Percentiles rank a stretch among this genome's conserved stretches.
These are phyloP conservation scores for Eptatretus burgeri DNA, from an alignment of 2,113 vertebrate species.

Conservation along the genomic window DNA sequence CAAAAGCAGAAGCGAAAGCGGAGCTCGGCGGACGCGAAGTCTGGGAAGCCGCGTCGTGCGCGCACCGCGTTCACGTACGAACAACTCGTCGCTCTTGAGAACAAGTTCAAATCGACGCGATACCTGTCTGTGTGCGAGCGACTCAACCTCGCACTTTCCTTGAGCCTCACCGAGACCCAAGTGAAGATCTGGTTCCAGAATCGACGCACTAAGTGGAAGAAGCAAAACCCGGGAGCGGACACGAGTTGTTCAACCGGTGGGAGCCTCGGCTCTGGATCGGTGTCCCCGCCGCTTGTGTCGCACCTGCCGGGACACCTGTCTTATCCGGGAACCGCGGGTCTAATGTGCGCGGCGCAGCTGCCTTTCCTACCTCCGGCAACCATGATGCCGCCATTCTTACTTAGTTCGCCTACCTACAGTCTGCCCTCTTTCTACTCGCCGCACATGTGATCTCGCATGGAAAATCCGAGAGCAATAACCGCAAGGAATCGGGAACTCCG, in stretches of 20 bases:
- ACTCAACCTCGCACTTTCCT: constrained; percentile 54
- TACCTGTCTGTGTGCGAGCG: constrained; percentile 69
- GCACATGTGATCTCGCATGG: constrained; percentile 31
- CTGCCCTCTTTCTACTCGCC: constrained; percentile 71
- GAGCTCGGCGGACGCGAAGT: constrained; percentile 58
- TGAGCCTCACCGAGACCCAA: constrained; percentile 62
- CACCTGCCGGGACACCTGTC: constrained; percentile 25
- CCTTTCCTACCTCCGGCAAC: constrained; percentile 53
- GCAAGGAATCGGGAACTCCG: background rate
- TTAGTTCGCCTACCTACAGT: constrained; percentile 59
- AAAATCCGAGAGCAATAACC: background rate
- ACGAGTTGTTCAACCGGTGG: constrained; percentile 41
- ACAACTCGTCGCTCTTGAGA: constrained; percentile 71
- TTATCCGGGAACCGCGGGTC: constrained; percentile 23
- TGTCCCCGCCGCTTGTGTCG: constrained; percentile 30
- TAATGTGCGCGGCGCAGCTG: constrained; percentile 53
- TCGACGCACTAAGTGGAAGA: constrained; percentile 77
- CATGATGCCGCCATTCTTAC: constrained; percentile 70
- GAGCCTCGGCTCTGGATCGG: constrained; percentile 10
- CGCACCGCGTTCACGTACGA: constrained; percentile 84
- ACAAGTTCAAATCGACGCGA: constrained; percentile 74
- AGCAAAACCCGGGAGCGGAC: constrained; percentile 67
- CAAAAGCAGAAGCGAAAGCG: constrained; percentile 35
- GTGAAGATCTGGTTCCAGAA: constrained; percentile 90
- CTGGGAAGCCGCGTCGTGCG: constrained; percentile 53